A percentile compares a stretch with the other conserved stretches of the same genome.
Conservation (phyloP, 2,797 vertebrate species). For the Periophthalmus magnuspinnatus region DNA sequence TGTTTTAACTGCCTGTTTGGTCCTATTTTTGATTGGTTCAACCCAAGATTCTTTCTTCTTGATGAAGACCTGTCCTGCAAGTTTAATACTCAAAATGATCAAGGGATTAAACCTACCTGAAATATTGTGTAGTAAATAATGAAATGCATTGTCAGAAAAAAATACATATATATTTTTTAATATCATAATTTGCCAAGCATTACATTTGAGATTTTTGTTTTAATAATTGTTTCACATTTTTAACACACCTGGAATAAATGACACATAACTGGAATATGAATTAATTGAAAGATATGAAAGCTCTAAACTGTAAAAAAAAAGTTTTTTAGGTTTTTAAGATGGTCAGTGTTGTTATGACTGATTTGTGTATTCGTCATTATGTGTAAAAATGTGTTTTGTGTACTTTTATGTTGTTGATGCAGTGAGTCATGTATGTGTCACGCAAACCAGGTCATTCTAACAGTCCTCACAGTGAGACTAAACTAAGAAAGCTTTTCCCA, state of each 20-base stretch:
- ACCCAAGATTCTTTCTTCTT: no score
- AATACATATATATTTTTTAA: not conserved
- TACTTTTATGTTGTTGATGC: conserved; percentile 37
- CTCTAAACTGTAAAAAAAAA: not conserved
- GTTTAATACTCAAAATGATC: not conserved
- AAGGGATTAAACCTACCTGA: not conserved
- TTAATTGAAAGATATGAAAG: no score
- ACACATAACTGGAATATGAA: no score
- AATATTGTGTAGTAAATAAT: not conserved
- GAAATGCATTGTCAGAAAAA: not conserved
- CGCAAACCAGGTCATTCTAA: not conserved
- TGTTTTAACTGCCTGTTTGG: not conserved
- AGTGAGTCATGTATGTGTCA: conserved; percentile 43
- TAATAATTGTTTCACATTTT: no score
- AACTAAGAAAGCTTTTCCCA: not conserved
- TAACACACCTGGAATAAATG: no score
- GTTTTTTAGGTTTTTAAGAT: not conserved
- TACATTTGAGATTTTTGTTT: no score
- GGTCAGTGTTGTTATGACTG: not conserved
- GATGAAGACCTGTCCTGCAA: no score
- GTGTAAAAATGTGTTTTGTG: not conserved
- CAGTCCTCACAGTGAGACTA: conserved; percentile 1
- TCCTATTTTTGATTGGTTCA: not conserved
- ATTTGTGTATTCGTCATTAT: not conserved
- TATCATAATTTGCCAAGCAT: no score